A percentile compares a stretch with the other conserved stretches of the same genome.
phyloP scores from a whole-genome alignment of 2,888 invertebrate species.

The Steinernema hermaphroditum region DNA sequence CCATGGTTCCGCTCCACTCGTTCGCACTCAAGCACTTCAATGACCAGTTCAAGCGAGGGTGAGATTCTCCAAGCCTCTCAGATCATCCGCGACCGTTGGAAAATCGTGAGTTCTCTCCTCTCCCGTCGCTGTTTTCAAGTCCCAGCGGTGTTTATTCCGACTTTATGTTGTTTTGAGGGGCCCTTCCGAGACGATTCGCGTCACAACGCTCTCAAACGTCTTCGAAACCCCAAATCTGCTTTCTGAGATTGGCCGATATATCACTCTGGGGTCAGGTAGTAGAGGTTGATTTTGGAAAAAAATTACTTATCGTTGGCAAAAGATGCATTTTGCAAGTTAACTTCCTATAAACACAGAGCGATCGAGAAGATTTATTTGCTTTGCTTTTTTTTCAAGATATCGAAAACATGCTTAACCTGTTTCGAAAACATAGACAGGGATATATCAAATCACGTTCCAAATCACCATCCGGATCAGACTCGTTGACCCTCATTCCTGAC shows the following conservation, averaged over 20 bases:
- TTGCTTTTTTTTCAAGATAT: too few relatives aligned
- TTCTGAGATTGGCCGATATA: too few relatives aligned
- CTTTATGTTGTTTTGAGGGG: constrained; percentile 12
- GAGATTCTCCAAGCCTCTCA: constrained; percentile 66
- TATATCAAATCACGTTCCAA: too few relatives aligned
- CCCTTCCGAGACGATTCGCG: background rate
- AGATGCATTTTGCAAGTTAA: too few relatives aligned
- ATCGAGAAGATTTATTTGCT: too few relatives aligned
- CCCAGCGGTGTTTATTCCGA: constrained; percentile 26
- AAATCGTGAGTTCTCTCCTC: constrained; percentile 76
- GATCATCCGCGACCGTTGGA: constrained; percentile 81
- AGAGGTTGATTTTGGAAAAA: too few relatives aligned
- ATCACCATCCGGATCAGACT: too few relatives aligned
- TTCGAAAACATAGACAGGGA: too few relatives aligned
- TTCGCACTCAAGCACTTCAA: constrained; percentile 36
- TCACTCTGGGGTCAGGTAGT: background rate
- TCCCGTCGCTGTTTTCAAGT: background rate
- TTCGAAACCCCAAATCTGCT: background rate
- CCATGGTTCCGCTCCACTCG: constrained; percentile 20
- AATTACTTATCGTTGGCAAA: too few relatives aligned
- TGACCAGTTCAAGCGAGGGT: constrained; percentile 67
- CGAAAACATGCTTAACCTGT: too few relatives aligned
- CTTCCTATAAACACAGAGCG: too few relatives aligned
- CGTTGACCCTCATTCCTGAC: too few relatives aligned
- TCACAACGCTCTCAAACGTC: background rate